Percentiles rank a stretch among this genome's conserved stretches.
phyloP scores from a whole-genome alignment of 2,888 invertebrate genomes.

The Imbricaverruca yamaguchii region DNA sequence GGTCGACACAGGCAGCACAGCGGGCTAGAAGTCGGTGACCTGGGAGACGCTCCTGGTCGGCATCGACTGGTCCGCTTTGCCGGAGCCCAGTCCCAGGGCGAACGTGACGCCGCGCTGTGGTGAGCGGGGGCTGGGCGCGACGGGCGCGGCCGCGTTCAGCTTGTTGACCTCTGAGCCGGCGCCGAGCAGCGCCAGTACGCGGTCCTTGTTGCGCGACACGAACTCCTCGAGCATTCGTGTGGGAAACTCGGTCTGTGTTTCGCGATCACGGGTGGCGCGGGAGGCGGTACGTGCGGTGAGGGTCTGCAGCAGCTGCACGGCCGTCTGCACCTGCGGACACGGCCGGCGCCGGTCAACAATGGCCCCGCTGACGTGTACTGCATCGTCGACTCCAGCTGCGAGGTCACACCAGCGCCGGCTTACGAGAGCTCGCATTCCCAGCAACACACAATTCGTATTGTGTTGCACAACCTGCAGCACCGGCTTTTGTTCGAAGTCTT shows the following conservation, averaged over 20 bases:
- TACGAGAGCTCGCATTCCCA: too few relatives aligned
- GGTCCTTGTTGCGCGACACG: constrained; percentile 25
- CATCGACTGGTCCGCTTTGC: not conserved
- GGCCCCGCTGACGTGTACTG: too few relatives aligned
- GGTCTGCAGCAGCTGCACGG: constrained; percentile 2
- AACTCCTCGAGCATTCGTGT: constrained; percentile 25
- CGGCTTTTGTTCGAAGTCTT: too few relatives aligned
- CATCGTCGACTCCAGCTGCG: too few relatives aligned
- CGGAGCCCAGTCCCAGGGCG: not conserved
- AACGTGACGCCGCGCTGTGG: not conserved
- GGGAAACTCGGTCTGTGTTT: constrained; percentile 27
- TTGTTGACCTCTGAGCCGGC: not conserved
- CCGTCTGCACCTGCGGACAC: not conserved
- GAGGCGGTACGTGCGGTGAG: not conserved
- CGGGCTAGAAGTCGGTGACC: not conserved
- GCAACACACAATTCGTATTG: too few relatives aligned
- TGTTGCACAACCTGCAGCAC: too few relatives aligned
- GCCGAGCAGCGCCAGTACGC: constrained; percentile 25
- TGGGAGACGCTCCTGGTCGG: not conserved
- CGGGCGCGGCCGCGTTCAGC: not conserved
- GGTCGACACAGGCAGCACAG: not conserved
- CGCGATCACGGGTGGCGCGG: constrained; percentile 24
- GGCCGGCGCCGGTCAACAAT: too few relatives aligned
- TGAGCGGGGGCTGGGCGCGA: not conserved
- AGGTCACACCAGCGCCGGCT: too few relatives aligned